Conservation (phyloP, 2,113 vertebrate species). For the Chamaetylas fuelleborni region DNA sequence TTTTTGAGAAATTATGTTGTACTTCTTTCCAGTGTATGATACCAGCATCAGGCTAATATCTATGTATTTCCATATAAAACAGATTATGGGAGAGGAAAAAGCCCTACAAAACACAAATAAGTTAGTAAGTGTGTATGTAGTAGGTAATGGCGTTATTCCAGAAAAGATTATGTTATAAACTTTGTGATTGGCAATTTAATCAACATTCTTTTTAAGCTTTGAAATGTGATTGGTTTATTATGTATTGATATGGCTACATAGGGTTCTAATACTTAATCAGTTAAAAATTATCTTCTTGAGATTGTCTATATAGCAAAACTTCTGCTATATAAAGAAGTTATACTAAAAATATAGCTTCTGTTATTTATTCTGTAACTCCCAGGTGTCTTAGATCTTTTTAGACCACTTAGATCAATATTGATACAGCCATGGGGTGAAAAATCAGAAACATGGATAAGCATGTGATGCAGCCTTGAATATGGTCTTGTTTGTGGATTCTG, state of each 20-base stretch:
- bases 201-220: not conserved
- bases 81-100: not conserved
- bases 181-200: not conserved
- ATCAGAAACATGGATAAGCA: not conserved
- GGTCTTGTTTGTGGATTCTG: not conserved
- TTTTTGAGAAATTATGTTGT: not conserved
- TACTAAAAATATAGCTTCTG: not conserved
- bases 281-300: not conserved
- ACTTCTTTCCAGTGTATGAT: not conserved
- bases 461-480: not conserved
- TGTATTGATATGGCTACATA: not conserved
- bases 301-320: not conserved
- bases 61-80: not conserved
- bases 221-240: not conserved
- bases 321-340: too few relatives aligned
- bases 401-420: not conserved
- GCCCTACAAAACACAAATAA: not conserved
- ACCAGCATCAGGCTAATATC: not conserved
- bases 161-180: not conserved
- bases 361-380: not conserved
- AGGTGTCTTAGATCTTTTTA: not conserved
- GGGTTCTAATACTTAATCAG: not conserved
- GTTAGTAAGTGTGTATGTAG: not conserved
- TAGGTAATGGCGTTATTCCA: not conserved
- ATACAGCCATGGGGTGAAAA: not conserved